These are phyloP conservation scores for Malurus cyaneus DNA, from an alignment of 2,113 vertebrate species.

Conservation along the genomic window DNA sequence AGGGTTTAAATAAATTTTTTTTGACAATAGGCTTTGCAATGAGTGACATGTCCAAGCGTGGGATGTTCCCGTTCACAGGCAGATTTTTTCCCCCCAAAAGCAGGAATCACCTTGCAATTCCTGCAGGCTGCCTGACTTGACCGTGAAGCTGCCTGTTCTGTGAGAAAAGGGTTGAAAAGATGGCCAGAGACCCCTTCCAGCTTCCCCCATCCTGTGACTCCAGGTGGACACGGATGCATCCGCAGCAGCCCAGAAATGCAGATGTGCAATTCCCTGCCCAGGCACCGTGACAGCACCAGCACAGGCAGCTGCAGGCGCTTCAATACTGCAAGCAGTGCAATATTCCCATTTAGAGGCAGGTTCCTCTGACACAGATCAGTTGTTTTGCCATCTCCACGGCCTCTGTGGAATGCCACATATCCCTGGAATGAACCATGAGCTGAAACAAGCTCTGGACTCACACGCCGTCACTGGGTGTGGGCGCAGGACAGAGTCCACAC, in stretches of 20 bases:
- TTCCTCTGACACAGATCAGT: neutral
- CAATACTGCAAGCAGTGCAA: neutral
- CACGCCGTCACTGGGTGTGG: accelerated
- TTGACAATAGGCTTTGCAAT: neutral
- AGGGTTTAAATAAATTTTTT: neutral
- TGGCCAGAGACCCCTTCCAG: neutral
- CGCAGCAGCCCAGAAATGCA: neutral
- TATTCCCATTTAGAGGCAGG: neutral
- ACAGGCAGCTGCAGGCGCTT: neutral
- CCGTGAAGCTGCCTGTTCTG: neutral
- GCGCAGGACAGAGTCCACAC: neutral
- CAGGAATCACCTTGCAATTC: neutral
- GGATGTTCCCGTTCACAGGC: accelerated
- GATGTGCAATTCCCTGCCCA: neutral
- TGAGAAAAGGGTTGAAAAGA: neutral
- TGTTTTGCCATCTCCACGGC: neutral
- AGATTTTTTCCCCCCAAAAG: neutral
- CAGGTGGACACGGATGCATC: accelerated
- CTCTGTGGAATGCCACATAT: neutral
- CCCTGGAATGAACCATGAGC: accelerated
- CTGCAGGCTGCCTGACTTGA: neutral
- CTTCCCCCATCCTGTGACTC: neutral
- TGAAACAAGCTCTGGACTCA: neutral
- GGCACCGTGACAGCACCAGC: neutral
- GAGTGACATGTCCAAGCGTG: accelerated